Conservation (phyloP, 2,888 invertebrate genomes). For the Eremobia ochroleuca region DNA sequence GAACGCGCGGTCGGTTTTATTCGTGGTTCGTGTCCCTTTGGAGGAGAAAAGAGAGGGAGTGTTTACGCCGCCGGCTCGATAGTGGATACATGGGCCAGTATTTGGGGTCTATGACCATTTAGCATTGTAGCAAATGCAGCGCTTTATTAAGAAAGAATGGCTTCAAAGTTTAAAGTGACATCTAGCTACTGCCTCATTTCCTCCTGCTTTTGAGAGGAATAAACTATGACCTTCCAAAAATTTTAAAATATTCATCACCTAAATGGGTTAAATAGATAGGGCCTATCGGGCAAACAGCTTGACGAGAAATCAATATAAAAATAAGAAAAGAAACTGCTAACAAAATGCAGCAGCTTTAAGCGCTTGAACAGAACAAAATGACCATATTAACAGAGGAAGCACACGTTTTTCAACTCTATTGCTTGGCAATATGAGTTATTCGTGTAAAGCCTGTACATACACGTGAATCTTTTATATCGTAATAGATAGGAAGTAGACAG, state of each 20-base stretch:
- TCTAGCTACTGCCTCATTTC: neutral
- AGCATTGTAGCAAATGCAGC: slow-evolving; percentile 59
- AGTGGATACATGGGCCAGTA: slow-evolving; percentile 59
- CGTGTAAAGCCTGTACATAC: neutral
- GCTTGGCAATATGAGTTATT: neutral
- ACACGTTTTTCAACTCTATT: slow-evolving; percentile 54
- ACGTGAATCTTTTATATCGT: slow-evolving; percentile 40
- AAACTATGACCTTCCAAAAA: neutral
- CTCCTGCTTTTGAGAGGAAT: neutral
- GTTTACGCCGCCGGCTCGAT: slow-evolving; percentile 73
- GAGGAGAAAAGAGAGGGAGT: slow-evolving; percentile 70
- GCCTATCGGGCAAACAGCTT: neutral
- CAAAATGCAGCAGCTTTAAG: slow-evolving; percentile 41
- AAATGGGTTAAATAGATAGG: neutral
- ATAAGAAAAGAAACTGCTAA: neutral
- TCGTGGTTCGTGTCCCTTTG: slow-evolving; percentile 55
- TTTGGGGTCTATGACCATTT: slow-evolving; percentile 57
- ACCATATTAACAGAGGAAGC: slow-evolving; percentile 25
- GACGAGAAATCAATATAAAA: neutral
- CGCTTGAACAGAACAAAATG: neutral
- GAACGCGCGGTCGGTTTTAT: slow-evolving; percentile 83
- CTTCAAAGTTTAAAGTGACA: neutral
- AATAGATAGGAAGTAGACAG: slow-evolving; percentile 60
- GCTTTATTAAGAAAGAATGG: slow-evolving; percentile 27
- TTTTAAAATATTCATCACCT: neutral